A percentile compares a stretch with the other conserved stretches of the same genome.
These are phyloP conservation scores for Zeuzera pyrina DNA, from an alignment of 2,888 invertebrate species.

Conservation along the genomic window DNA sequence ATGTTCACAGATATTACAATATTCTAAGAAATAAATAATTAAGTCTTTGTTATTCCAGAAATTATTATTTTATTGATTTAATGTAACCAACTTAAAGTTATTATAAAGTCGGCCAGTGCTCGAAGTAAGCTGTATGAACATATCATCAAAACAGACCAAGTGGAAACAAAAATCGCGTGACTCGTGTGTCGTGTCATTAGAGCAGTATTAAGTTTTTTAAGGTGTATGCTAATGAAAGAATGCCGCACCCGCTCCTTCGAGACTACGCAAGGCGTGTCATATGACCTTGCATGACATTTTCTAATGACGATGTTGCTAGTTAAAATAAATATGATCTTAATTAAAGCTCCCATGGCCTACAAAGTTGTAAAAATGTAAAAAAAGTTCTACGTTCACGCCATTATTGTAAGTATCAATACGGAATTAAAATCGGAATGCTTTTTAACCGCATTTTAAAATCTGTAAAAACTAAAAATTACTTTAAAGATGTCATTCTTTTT, in stretches of 20 bases:
- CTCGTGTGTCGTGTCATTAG: slow-evolving; percentile 57
- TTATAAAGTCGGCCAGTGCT: too few relatives aligned
- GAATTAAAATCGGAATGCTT: too few relatives aligned
- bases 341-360: too few relatives aligned
- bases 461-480: too few relatives aligned
- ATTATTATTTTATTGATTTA: not conserved
- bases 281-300: slow-evolving; percentile 37
- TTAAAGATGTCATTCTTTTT: too few relatives aligned
- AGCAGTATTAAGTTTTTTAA: slow-evolving; percentile 56
- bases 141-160: too few relatives aligned
- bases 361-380: too few relatives aligned
- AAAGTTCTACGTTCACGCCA: too few relatives aligned
- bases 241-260: slow-evolving; percentile 65
- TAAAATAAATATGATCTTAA: too few relatives aligned
- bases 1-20: slow-evolving; percentile 5
- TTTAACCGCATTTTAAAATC: too few relatives aligned
- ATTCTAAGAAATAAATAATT: slow-evolving; percentile 5
- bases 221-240: slow-evolving; percentile 60
- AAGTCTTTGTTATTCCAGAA: not conserved
- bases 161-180: slow-evolving; percentile 55
- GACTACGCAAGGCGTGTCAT: slow-evolving; percentile 37
- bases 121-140: too few relatives aligned
- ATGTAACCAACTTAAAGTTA: not conserved
- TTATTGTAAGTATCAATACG: too few relatives aligned
- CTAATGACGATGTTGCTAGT: not conserved